phyloP scores from a whole-genome alignment of 1,140 invertebrate species.

The Aphis gossypii region DNA sequence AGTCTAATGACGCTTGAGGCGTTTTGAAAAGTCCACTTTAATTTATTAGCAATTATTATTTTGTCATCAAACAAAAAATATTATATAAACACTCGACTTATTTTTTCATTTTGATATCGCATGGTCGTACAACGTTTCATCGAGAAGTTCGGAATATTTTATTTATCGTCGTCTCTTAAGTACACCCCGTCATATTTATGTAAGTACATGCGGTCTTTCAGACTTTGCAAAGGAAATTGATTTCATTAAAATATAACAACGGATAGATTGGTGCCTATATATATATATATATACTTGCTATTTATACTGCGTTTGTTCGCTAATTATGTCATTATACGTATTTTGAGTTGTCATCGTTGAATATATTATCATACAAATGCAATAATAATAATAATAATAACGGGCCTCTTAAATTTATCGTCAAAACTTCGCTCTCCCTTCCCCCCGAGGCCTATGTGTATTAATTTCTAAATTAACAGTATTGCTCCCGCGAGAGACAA shows the following conservation, averaged over 20 bases:
- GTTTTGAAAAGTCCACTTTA: background rate
- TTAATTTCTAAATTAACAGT: conserved; percentile 33
- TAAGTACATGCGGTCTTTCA: conserved; percentile 1
- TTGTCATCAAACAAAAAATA: background rate
- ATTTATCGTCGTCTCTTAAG: background rate
- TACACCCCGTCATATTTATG: background rate
- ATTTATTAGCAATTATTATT: background rate
- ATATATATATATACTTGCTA: background rate
- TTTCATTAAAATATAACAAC: background rate
- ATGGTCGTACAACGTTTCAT: background rate
- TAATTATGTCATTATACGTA: conserved; percentile 12
- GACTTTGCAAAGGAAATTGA: conserved; percentile 1
- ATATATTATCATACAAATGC: background rate
- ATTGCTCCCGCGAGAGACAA: background rate
- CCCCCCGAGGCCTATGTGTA: background rate
- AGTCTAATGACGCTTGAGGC: background rate
- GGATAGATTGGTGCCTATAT: background rate
- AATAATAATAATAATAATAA: background rate
- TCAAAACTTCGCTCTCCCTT: background rate
- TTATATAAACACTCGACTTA: background rate
- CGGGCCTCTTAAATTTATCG: conserved; percentile 18
- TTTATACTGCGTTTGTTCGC: background rate
- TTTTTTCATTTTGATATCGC: background rate
- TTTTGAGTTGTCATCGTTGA: conserved; percentile 8
- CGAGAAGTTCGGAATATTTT: background rate